These are phyloP conservation scores for Tipula lateralis DNA, from an alignment of 2,888 invertebrate species.

Conservation along the genomic window DNA sequence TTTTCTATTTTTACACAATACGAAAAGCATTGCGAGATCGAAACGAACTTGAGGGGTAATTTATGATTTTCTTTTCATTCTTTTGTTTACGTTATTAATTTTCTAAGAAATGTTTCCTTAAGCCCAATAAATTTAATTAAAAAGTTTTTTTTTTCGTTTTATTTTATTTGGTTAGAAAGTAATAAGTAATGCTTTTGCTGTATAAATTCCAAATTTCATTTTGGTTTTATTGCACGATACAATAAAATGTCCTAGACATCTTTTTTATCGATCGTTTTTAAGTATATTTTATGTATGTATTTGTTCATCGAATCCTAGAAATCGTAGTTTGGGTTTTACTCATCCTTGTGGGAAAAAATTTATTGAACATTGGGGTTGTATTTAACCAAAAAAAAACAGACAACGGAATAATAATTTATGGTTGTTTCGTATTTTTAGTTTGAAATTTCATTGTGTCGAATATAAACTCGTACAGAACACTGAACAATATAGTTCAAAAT, in stretches of 20 bases:
- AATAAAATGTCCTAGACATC: background rate
- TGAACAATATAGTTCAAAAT: too few relatives aligned
- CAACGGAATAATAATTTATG: background rate
- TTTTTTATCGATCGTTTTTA: background rate
- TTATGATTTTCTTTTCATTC: constrained; percentile 19
- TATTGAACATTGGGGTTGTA: background rate
- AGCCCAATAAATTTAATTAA: constrained; percentile 19
- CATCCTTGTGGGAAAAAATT: background rate
- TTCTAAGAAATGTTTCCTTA: background rate
- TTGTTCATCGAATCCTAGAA: background rate
- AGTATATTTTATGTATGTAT: background rate
- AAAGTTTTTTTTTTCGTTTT: background rate
- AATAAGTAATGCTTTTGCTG: background rate
- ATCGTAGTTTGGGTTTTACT: background rate
- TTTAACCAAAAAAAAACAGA: background rate
- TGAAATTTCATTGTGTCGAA: background rate
- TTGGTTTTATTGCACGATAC: background rate
- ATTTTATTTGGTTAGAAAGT: background rate
- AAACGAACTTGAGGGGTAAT: background rate
- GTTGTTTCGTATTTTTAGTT: background rate
- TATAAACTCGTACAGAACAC: too few relatives aligned
- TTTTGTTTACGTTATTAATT: constrained; percentile 19
- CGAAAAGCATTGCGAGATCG: background rate
- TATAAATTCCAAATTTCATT: background rate
- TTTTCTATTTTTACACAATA: background rate